Conservation (phyloP, 2,888 invertebrate species). For the Frankliniella fusca region DNA sequence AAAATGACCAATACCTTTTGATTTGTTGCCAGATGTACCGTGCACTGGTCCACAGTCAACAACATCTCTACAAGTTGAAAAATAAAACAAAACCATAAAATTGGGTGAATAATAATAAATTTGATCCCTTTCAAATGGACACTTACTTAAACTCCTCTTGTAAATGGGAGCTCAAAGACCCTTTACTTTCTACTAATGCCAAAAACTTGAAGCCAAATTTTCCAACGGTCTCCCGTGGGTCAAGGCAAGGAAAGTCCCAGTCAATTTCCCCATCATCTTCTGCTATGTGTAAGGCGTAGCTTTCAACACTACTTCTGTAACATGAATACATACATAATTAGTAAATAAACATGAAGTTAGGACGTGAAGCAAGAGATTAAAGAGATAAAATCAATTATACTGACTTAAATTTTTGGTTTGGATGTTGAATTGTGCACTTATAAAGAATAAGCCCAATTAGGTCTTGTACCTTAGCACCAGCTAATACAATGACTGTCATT, state of each 20-base stretch:
- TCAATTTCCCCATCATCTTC: constrained; percentile 96
- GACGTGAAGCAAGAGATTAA: not conserved
- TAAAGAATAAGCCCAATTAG: constrained; percentile 90
- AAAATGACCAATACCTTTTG: not conserved
- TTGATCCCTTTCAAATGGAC: constrained; percentile 36
- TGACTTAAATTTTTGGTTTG: constrained; percentile 48
- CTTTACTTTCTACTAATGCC: constrained; percentile 75
- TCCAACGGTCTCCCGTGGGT: constrained; percentile 79
- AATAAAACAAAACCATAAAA: not conserved
- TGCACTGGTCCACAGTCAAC: not conserved
- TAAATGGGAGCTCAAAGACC: constrained; percentile 47
- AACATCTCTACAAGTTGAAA: not conserved
- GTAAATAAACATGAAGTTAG: constrained; percentile 14
- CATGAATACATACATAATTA: constrained; percentile 18
- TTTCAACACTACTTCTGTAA: constrained; percentile 55
- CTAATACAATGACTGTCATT: constrained; percentile 72
- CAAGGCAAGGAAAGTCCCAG: constrained; percentile 86
- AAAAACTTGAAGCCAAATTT: constrained; percentile 90
- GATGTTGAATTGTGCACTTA: constrained; percentile 57
- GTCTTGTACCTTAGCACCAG: constrained; percentile 81
- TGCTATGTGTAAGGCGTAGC: constrained; percentile 87
- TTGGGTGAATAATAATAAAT: not conserved
- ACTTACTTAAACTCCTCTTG: constrained; percentile 36
- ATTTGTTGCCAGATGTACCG: not conserved
- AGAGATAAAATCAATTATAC: constrained; percentile 33